A percentile compares a stretch with the other conserved stretches of the same genome.
Conservation (phyloP, 1,140 invertebrate species). For the Neoseiulus cucumeris region DNA sequence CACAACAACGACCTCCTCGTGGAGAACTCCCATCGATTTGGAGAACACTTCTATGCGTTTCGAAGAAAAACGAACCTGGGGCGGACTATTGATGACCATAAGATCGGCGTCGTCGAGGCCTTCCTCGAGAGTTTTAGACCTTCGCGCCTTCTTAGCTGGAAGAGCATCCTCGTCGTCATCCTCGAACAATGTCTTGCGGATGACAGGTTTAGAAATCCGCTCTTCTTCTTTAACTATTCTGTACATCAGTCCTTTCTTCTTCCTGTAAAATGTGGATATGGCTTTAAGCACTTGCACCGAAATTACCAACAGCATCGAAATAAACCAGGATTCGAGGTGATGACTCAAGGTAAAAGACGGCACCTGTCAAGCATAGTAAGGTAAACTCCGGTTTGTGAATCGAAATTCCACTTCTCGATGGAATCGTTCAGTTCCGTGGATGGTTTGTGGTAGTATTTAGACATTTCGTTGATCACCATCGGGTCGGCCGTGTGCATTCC, state of each 20-base stretch:
- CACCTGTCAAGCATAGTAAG: not conserved
- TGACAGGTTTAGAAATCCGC: not conserved
- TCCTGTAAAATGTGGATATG: not conserved
- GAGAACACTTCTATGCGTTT: no score
- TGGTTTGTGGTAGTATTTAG: not conserved
- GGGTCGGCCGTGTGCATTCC: not conserved
- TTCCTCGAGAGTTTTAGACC: not conserved
- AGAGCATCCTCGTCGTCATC: not conserved
- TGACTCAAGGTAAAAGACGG: no score
- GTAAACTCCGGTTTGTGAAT: not conserved
- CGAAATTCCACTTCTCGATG: not conserved
- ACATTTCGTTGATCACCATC: constrained; percentile 1
- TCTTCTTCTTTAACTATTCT: not conserved
- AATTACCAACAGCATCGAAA: no score
- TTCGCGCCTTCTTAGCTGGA: not conserved
- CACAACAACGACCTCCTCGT: no score
- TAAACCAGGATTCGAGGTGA: no score
- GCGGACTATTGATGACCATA: constrained; percentile 4
- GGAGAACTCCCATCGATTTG: no score
- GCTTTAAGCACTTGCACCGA: no score
- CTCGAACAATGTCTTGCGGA: not conserved
- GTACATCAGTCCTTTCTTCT: not conserved
- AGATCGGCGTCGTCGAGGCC: constrained; percentile 1
- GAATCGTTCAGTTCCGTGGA: not conserved
- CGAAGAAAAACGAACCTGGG: no score